A percentile compares a stretch with the other conserved stretches of the same genome.
Evolutionary conservation across 2,888 invertebrate genomes (phyloP).

Genomic region (Drosophila quinaria): DNA sequence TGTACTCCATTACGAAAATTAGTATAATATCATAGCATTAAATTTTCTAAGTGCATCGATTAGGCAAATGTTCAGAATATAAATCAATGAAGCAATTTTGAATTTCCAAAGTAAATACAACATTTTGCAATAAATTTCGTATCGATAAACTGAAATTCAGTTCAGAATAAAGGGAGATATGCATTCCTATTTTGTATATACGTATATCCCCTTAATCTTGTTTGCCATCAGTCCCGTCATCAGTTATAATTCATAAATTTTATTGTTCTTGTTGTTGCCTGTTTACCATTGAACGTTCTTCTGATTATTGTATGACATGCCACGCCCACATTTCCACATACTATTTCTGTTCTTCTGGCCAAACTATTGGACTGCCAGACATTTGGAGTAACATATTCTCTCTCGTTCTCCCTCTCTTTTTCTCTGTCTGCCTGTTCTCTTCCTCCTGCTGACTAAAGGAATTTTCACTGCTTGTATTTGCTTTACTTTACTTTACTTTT

Average conservation of each 20-base stretch:
- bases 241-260: constrained; percentile 19
- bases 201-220: neutral
- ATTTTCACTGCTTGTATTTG: constrained; percentile 35
- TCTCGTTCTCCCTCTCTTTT: neutral
- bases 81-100: too few relatives aligned
- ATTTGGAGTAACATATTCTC: constrained; percentile 4
- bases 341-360: constrained; percentile 7
- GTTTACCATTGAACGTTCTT: constrained; percentile 30
- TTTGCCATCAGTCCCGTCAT: neutral
- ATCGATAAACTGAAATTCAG: too few relatives aligned
- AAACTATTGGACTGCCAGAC: constrained; percentile 21
- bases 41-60: too few relatives aligned
- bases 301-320: constrained; percentile 41
- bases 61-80: too few relatives aligned
- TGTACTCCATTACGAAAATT: too few relatives aligned
- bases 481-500: constrained; percentile 38
- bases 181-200: too few relatives aligned
- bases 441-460: constrained; percentile 14
- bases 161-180: too few relatives aligned
- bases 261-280: constrained; percentile 1
- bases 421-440: neutral
- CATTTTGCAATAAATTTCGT: too few relatives aligned
- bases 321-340: constrained; percentile 44
- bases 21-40: too few relatives aligned
- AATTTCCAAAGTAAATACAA: too few relatives aligned